Conservation (phyloP, 2,113 vertebrate species). For the Xerus inauris region DNA sequence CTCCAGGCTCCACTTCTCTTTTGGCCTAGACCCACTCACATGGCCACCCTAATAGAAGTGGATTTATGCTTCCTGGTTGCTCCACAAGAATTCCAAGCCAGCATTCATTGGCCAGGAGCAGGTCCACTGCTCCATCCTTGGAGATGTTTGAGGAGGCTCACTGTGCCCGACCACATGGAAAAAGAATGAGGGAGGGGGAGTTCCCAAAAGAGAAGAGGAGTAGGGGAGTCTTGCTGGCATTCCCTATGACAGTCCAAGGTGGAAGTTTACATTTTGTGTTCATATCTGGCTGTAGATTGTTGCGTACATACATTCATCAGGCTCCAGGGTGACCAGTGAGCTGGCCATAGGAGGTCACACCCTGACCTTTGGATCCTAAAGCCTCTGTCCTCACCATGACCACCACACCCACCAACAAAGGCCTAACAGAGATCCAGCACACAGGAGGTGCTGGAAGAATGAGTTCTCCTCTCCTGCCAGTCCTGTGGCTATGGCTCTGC, state of each 20-base stretch:
- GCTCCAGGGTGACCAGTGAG: neutral
- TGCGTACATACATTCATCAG: neutral
- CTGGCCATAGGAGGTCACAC: neutral
- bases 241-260: fast-evolving
- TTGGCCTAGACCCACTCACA: neutral
- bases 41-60: neutral
- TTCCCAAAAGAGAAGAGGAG: neutral
- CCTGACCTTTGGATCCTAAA: neutral
- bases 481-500: neutral
- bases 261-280: neutral
- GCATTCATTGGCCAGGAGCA: neutral
- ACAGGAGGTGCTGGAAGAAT: neutral
- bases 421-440: neutral
- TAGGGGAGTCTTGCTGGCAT: neutral
- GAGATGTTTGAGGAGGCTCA: neutral
- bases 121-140: neutral
- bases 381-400: neutral
- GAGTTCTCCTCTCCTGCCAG: neutral
- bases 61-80: neutral
- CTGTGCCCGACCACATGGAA: neutral
- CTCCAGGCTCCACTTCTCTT: neutral
- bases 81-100: neutral
- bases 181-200: neutral
- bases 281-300: neutral
- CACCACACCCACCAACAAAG: neutral